Conservation (phyloP, 53 echinoderm and acorn worm genomes). For the Glandiceps talaboti region DNA sequence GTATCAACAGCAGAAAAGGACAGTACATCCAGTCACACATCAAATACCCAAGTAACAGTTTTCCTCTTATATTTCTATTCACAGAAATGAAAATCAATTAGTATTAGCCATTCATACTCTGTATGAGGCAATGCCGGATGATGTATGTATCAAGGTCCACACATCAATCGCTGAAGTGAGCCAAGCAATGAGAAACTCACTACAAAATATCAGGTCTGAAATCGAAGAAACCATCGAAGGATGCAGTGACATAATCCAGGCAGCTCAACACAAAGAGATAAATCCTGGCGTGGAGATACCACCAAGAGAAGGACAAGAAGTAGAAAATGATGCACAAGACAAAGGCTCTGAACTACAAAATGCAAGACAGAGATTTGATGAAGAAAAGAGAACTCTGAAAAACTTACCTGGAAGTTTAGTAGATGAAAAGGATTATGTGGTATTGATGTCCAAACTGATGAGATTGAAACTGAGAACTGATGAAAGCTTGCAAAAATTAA, state of each 20-base stretch:
- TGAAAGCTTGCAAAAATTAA: neutral
- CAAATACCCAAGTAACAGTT: too few relatives aligned
- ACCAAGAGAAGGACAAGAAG: neutral
- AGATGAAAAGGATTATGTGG: neutral
- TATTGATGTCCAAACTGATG: neutral
- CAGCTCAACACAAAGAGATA: neutral
- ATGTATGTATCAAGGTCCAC: slow-evolving; percentile 23
- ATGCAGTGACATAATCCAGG: neutral
- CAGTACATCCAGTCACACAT: too few relatives aligned
- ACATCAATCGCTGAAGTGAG: neutral
- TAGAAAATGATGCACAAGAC: neutral
- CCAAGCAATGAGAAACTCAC: neutral
- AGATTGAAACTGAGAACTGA: neutral
- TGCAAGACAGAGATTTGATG: neutral
- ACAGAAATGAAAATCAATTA: slow-evolving; percentile 24
- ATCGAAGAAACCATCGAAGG: neutral
- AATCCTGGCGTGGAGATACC: neutral
- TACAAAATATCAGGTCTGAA: neutral
- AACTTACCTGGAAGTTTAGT: neutral
- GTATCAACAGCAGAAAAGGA: too few relatives aligned
- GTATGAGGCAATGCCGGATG: slow-evolving; percentile 28
- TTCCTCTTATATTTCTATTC: too few relatives aligned
- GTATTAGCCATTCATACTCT: slow-evolving; percentile 27
- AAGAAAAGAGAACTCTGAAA: neutral
- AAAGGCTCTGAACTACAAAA: neutral